These are phyloP conservation scores for Stenchaetothrips biformis DNA, from an alignment of 2,888 invertebrate genomes.

Conservation along the genomic window DNA sequence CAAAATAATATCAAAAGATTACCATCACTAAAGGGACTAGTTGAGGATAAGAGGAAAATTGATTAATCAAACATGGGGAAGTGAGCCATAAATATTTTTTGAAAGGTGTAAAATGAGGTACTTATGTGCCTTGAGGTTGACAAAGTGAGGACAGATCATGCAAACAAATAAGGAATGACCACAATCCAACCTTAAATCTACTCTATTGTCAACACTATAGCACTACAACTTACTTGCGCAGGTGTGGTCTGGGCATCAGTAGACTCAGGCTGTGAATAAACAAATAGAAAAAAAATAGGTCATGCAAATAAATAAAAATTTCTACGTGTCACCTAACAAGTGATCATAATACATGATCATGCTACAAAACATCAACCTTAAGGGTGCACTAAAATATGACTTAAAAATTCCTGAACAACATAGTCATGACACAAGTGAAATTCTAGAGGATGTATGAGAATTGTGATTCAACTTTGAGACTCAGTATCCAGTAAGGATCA, in stretches of 20 bases:
- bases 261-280: constrained; percentile 27
- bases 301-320: not conserved
- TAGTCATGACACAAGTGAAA: not conserved
- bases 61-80: not conserved
- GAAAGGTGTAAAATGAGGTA: no score
- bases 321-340: not conserved
- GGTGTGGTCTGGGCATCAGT: constrained; percentile 27
- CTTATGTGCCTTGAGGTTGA: no score
- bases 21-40: not conserved
- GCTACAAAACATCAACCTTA: not conserved
- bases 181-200: no score
- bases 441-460: not conserved
- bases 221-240: constrained; percentile 24
- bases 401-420: not conserved
- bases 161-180: no score
- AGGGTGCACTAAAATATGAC: not conserved
- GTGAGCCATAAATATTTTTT: no score
- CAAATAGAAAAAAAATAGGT: constrained; percentile 11
- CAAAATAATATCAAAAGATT: constrained; percentile 34
- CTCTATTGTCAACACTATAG: not conserved
- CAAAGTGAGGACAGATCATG: no score
- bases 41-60: not conserved
- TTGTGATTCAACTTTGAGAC: no score
- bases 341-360: not conserved
- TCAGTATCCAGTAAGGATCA: no score